Evolutionary conservation across 2,797 vertebrate genomes (phyloP).

Genomic region (Astyanax mexicanus): DNA sequence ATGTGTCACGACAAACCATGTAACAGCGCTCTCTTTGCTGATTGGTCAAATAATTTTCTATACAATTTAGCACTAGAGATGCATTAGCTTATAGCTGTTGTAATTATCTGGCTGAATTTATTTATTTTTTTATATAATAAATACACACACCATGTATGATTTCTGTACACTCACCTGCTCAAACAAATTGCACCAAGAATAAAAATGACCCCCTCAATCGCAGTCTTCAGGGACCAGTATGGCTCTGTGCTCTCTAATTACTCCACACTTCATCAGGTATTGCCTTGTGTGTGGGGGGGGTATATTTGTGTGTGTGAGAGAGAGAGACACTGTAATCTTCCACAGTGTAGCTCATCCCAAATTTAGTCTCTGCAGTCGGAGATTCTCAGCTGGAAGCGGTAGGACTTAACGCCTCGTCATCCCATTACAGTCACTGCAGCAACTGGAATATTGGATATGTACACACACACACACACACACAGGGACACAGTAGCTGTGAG

Average conservation of each 20-base stretch:
- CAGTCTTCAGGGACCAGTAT: background rate
- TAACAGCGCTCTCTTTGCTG: too few species aligned
- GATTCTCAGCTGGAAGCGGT: conserved; percentile 50
- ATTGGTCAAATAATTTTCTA: too few species aligned
- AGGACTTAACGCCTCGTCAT: background rate
- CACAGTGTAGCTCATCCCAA: conserved; percentile 66
- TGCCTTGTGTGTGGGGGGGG: background rate
- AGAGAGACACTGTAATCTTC: conserved; percentile 36
- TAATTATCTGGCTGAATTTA: too few species aligned
- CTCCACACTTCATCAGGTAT: background rate
- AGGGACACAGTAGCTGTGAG: background rate
- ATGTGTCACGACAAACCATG: too few species aligned
- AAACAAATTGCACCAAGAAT: too few species aligned
- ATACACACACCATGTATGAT: too few species aligned
- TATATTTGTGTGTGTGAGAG: background rate
- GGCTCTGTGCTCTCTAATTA: background rate
- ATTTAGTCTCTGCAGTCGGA: conserved; percentile 65
- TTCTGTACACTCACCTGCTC: too few species aligned
- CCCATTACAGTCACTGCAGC: background rate
- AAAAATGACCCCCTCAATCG: background rate
- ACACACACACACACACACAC: background rate
- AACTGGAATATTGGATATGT: background rate
- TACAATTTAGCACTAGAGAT: too few species aligned
- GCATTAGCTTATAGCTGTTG: too few species aligned
- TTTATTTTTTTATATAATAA: too few species aligned